Evolutionary conservation across 2,113 vertebrate species (phyloP).

Genomic region (Rhinoderma darwinii): DNA sequence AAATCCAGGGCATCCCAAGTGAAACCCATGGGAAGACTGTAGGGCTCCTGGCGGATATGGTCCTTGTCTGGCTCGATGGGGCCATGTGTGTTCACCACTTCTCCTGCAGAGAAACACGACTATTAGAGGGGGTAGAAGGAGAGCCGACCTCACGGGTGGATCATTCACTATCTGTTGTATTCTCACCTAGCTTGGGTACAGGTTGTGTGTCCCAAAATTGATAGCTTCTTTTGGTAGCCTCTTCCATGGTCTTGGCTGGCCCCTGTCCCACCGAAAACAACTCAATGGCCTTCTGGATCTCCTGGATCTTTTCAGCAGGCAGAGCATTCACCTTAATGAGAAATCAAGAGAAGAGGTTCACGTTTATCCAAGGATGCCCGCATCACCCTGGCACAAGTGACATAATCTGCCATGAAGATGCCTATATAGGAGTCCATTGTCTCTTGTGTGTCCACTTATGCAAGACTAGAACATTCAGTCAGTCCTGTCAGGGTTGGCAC

Average conservation of each 20-base stretch:
- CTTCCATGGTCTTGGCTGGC: constrained; percentile 98
- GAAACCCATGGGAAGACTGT: constrained; percentile 94
- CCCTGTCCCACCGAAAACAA: constrained; percentile 96
- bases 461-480: neutral
- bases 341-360: constrained; percentile 29
- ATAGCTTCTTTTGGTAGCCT: constrained; percentile 95
- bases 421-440: no score
- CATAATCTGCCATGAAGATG: neutral
- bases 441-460: neutral
- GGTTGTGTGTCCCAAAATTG: constrained; percentile 99
- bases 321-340: constrained; percentile 87
- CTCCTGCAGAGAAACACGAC: constrained; percentile 74
- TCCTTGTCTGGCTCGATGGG: constrained; percentile 96
- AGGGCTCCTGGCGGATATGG: constrained; percentile 92
- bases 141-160: neutral
- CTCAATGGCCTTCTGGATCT: constrained; percentile 99
- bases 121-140: neutral
- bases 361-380: neutral
- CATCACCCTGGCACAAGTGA: neutral
- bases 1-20: constrained; percentile 95
- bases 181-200: constrained; percentile 92
- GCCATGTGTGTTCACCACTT: constrained; percentile 94
- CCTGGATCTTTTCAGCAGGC: constrained; percentile 95
- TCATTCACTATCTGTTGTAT: no score
- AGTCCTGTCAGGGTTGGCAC: neutral